Percentiles rank a stretch among this genome's conserved stretches.
Conservation (phyloP, 2,888 invertebrate species). For the Asteroscopus sphinx region DNA sequence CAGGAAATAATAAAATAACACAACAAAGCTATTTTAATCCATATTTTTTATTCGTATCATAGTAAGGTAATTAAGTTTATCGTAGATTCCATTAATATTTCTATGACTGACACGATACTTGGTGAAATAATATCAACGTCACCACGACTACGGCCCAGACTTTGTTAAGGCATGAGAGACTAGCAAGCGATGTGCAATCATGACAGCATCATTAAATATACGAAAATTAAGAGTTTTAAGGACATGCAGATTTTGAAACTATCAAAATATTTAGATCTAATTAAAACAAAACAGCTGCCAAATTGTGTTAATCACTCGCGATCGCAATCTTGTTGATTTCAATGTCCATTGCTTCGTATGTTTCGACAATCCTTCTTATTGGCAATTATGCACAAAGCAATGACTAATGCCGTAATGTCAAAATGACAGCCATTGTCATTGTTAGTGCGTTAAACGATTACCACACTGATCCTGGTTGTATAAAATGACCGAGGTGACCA, state of each 20-base stretch:
- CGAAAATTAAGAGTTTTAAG: not conserved
- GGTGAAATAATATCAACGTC: constrained; percentile 66
- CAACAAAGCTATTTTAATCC: constrained; percentile 60
- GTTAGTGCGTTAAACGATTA: too few relatives aligned
- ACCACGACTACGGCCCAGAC: constrained; percentile 66
- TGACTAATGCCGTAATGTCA: too few relatives aligned
- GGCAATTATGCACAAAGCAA: too few relatives aligned
- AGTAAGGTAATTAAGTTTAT: constrained; percentile 74
- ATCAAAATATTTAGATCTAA: too few relatives aligned
- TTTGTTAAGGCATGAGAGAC: constrained; percentile 67
- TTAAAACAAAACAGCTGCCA: too few relatives aligned
- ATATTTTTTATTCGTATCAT: constrained; percentile 78
- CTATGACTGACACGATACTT: constrained; percentile 73
- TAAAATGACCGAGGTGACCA: not conserved
- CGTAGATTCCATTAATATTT: constrained; percentile 75
- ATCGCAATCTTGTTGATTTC: too few relatives aligned
- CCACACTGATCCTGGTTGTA: too few relatives aligned
- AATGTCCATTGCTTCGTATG: too few relatives aligned
- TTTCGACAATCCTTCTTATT: too few relatives aligned
- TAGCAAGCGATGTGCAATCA: constrained; percentile 69
- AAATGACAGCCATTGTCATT: not conserved
- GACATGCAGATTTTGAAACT: too few relatives aligned
- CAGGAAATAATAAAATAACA: constrained; percentile 47
- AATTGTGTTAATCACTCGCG: too few relatives aligned
- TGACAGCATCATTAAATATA: constrained; percentile 49